Evolutionary conservation across 2,797 vertebrate species (phyloP).

Genomic region (Hypotaenidia okinawae): DNA sequence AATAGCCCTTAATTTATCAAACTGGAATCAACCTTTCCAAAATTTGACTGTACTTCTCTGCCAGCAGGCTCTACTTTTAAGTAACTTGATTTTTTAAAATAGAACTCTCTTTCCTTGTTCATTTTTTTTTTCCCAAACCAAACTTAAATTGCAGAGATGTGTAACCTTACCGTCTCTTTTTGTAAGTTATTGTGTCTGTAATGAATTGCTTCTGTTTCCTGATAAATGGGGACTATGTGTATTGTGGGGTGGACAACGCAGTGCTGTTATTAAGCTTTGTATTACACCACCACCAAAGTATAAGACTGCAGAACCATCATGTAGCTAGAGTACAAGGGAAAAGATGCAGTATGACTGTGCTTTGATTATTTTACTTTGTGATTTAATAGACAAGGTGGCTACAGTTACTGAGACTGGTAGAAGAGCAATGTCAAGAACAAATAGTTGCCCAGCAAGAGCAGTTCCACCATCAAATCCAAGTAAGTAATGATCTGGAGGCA

Average conservation of each 20-base stretch:
- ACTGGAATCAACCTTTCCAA: neutral
- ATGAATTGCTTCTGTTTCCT: neutral
- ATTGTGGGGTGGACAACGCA: neutral
- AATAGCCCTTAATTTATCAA: neutral
- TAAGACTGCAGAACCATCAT: neutral
- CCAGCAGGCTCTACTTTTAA: neutral
- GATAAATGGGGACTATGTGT: neutral
- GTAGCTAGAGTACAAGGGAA: neutral
- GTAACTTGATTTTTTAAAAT: neutral
- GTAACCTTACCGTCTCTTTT: neutral
- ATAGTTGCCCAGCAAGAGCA: constrained; percentile 93
- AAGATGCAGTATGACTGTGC: neutral
- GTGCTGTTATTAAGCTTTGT: neutral
- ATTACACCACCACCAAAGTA: neutral
- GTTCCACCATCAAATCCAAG: constrained; percentile 94
- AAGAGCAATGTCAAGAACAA: constrained; percentile 94
- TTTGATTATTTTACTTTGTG: constrained; percentile 52
- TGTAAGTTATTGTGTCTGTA: neutral
- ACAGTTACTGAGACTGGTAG: constrained; percentile 90
- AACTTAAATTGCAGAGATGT: neutral
- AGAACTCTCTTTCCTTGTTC: neutral
- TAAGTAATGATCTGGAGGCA: constrained; percentile 65
- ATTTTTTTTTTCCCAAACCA: neutral
- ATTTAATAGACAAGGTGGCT: constrained; percentile 88
- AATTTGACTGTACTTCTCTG: neutral